Evolutionary conservation across 1,140 invertebrate species (phyloP), one percentile per base, ranked within the genome.

Genomic region (Linepithema humile): DNA sequence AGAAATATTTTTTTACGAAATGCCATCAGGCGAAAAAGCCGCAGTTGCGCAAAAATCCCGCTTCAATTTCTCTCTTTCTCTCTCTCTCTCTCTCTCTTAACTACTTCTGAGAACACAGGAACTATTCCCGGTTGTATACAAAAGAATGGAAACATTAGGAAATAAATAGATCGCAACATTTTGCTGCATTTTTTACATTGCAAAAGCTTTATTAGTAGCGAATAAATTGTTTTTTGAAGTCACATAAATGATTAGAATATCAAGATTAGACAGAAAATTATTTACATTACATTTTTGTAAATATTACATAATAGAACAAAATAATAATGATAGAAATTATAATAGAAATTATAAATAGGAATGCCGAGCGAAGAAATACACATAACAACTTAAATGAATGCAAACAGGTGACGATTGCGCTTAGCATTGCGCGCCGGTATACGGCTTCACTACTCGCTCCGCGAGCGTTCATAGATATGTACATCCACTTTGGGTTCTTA

Each of bases 401-500:
- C n/a, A 53, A 40, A 78, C 48, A 69, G 2, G 17, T 23, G 75
- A 67, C 48, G 35, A 69, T 38, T 45, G 64, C 55, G 32, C 62
- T 69, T 43, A 29, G 35, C n/a, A 65, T 77, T 48, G 59, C 32
- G 29, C 26, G 40, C 23, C 53, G 10, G n/a, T 67, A 17, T 55
- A 55, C 40, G 12, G 43, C 43, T 35, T 40, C 26, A 26, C 20
- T 45, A 32, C 12, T 38, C 64, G 48, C 35, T 80, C 74, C 20
- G 17, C 35, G 35, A 50, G 35, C 64, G 65, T 70, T 26, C 75
- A 53, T 69, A 69, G 62, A 80, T 80, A 69, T 69, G 75, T 55
- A 69, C 75, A 55, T 80, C 64, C 75, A 70, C 64, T 80, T 69
- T 55, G 64, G 75, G 20, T 55, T 70, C 75, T 80, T 80, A 80